phyloP scores from a whole-genome alignment of 2,113 vertebrate genomes.

The Myrmecophaga tridactyla region DNA sequence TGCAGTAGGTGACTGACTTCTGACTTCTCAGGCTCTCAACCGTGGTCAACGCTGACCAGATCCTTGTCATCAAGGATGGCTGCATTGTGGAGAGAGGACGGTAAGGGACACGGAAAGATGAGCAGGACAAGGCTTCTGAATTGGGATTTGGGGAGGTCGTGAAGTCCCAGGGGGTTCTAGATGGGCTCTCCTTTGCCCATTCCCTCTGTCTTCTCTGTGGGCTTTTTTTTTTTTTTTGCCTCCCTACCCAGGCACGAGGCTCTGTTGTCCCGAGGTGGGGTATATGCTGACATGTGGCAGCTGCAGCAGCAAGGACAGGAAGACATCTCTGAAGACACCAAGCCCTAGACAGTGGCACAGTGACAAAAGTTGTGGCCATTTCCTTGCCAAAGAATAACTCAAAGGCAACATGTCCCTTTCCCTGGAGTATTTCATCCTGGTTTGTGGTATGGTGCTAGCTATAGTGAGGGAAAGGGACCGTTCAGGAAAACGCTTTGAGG shows the following conservation, averaged over 20 bases:
- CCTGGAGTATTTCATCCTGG: background rate
- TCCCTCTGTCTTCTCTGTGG: background rate
- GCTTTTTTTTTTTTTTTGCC: too few relatives aligned
- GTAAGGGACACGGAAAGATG: constrained; percentile 77
- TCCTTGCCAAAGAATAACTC: background rate
- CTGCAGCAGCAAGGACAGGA: constrained; percentile 89
- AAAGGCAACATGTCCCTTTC: background rate
- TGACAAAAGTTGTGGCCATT: constrained; percentile 44
- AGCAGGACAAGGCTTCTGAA: background rate
- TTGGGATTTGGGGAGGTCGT: too few relatives aligned
- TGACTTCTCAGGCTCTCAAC: constrained; percentile 90
- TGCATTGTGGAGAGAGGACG: constrained; percentile 90
- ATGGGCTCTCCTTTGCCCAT: background rate
- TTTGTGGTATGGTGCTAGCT: constrained; percentile 46
- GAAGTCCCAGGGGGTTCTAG: background rate
- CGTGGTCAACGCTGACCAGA: constrained; percentile 93
- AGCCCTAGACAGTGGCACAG: constrained; percentile 65
- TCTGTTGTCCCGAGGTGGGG: constrained; percentile 88
- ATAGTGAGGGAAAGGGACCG: background rate
- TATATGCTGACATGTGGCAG: constrained; percentile 94
- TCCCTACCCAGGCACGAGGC: constrained; percentile 89
- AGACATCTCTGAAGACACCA: constrained; percentile 83
- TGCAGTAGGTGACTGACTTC: background rate
- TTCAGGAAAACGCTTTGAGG: background rate
- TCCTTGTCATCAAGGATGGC: constrained; percentile 93